Conservation (phyloP, 2,797 vertebrate genomes). For the Apogon talboti region DNA sequence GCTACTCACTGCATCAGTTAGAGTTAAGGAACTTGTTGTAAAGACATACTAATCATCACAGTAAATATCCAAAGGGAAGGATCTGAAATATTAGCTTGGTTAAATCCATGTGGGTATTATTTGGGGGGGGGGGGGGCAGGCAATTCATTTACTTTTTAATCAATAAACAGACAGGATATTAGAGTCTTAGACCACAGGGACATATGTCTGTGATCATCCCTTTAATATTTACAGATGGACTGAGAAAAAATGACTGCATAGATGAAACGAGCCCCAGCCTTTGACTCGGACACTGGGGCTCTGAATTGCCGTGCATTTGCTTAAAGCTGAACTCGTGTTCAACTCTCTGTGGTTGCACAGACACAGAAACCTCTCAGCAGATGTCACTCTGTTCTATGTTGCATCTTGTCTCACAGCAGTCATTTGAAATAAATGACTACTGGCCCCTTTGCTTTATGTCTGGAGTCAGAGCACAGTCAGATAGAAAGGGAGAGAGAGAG, state of each 20-base stretch:
- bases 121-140: too few species aligned
- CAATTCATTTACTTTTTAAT: too few species aligned
- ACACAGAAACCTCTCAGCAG: constrained; percentile 26
- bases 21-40: too few species aligned
- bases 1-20: too few species aligned
- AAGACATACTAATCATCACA: too few species aligned
- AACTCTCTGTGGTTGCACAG: constrained; percentile 17
- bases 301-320: not conserved
- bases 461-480: constrained; percentile 17
- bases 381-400: not conserved
- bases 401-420: constrained; percentile 16
- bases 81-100: too few species aligned
- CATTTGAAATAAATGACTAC: constrained; percentile 45
- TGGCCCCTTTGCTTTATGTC: constrained; percentile 41
- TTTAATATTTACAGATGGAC: not conserved
- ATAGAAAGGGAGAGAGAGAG: not conserved
- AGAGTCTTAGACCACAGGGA: too few species aligned
- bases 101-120: too few species aligned
- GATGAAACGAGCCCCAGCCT: not conserved
- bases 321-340: constrained; percentile 24
- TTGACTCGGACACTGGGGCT: not conserved
- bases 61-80: too few species aligned
- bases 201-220: too few species aligned
- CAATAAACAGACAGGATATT: too few species aligned
- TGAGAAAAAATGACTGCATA: not conserved